Evolutionary conservation across 2,888 invertebrate species (phyloP).

Genomic region (Agrilus mali): DNA sequence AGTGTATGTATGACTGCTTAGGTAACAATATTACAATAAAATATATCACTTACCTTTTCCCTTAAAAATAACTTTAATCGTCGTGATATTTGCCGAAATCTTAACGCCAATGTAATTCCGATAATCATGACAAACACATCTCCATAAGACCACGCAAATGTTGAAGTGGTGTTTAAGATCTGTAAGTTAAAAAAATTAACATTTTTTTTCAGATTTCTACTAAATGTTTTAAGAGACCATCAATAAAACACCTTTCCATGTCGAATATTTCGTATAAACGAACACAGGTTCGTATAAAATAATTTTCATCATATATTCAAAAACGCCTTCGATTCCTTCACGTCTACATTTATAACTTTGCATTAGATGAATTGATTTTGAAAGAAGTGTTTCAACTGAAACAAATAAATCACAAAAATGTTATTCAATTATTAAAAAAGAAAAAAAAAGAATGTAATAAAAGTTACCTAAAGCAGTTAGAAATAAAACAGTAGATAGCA

Average conservation of each 20-base stretch:
- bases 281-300: conserved; percentile 11
- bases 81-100: conserved; percentile 22
- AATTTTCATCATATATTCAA: conserved; percentile 4
- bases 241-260: conserved; percentile 10
- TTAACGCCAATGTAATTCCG: conserved; percentile 22
- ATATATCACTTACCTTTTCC: no score
- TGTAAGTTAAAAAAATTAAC: conserved; percentile 11
- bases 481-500: conserved; percentile 27
- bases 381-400: conserved; percentile 1
- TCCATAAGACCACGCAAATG: conserved; percentile 23
- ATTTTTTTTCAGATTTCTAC: background rate
- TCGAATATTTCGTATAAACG: conserved; percentile 8
- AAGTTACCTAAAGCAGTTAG: conserved; percentile 28
- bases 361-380: background rate
- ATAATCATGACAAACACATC: conserved; percentile 28
- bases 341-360: background rate
- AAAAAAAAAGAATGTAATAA: conserved; percentile 1
- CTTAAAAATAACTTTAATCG: no score
- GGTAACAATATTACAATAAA: no score
- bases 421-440: background rate
- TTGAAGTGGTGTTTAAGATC: conserved; percentile 20
- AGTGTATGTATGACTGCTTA: no score
- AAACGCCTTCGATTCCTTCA: conserved; percentile 3
- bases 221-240: conserved; percentile 8
- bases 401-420: background rate